Conservation (phyloP, 2,888 invertebrate genomes). For the Ctenicera cuprea region DNA sequence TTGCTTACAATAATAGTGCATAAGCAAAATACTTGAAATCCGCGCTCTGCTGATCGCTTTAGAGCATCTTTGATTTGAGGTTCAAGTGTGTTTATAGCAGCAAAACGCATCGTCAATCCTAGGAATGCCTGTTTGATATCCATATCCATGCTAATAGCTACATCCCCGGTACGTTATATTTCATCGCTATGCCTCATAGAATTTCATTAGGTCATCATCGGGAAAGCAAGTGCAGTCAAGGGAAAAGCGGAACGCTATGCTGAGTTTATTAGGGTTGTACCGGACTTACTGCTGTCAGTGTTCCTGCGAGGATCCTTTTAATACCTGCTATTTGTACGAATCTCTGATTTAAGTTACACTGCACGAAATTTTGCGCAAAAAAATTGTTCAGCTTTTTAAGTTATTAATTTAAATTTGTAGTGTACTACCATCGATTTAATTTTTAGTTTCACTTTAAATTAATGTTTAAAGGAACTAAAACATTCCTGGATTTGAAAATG, state of each 20-base stretch:
- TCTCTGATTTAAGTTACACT: conserved; percentile 32
- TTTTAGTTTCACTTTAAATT: no score
- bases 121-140: conserved; percentile 63
- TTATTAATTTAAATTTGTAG: no score
- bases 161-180: conserved; percentile 64
- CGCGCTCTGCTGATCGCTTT: conserved; percentile 54
- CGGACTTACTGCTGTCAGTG: conserved; percentile 59
- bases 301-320: conserved; percentile 36
- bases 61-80: conserved; percentile 64
- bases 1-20: no score
- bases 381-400: neutral
- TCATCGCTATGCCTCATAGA: conserved; percentile 69
- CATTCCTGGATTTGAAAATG: no score
- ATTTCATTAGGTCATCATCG: conserved; percentile 70
- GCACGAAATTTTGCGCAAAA: conserved; percentile 19
- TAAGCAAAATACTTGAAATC: no score
- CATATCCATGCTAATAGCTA: conserved; percentile 68
- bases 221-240: conserved; percentile 67
- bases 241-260: conserved; percentile 67
- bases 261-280: conserved; percentile 67
- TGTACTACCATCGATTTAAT: no score
- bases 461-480: no score
- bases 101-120: conserved; percentile 58
- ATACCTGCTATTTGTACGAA: conserved; percentile 41
- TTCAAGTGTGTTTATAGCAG: conserved; percentile 62